phyloP scores from a whole-genome alignment of 2,797 vertebrate species.

The Micrastur ruficollis region DNA sequence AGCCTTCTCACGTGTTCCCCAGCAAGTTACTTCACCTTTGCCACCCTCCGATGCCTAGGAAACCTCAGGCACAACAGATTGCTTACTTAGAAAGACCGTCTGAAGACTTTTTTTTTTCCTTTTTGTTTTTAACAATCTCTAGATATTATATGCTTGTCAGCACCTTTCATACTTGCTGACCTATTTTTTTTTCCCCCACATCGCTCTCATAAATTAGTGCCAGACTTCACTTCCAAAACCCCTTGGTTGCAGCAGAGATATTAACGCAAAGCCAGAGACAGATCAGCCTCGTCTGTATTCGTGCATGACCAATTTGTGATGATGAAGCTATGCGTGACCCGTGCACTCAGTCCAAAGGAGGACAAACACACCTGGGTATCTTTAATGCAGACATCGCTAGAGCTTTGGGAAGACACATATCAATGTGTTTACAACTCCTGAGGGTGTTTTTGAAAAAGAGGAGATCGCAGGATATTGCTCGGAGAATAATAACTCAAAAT shows the following conservation, averaged over 20 bases:
- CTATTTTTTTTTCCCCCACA: neutral
- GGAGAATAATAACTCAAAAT: neutral
- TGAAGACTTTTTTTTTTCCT: neutral
- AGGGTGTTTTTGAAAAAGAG: neutral
- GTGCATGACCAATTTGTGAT: neutral
- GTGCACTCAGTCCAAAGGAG: accelerated
- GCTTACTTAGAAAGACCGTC: neutral
- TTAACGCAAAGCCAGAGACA: neutral
- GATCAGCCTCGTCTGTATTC: neutral
- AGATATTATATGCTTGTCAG: neutral
- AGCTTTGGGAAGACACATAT: neutral
- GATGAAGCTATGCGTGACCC: neutral
- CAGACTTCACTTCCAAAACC: neutral
- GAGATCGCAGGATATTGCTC: neutral
- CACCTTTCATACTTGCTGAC: constrained; percentile 16
- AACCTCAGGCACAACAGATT: neutral
- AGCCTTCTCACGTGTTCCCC: neutral
- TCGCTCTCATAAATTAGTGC: neutral
- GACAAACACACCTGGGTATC: neutral
- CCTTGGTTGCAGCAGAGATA: neutral
- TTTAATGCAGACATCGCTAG: neutral
- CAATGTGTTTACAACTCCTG: neutral
- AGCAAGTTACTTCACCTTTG: neutral
- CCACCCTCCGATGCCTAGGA: accelerated
- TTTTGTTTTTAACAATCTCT: neutral